Evolutionary conservation across 2,888 invertebrate species (phyloP).

Genomic region (Dastarcus helophoroides): DNA sequence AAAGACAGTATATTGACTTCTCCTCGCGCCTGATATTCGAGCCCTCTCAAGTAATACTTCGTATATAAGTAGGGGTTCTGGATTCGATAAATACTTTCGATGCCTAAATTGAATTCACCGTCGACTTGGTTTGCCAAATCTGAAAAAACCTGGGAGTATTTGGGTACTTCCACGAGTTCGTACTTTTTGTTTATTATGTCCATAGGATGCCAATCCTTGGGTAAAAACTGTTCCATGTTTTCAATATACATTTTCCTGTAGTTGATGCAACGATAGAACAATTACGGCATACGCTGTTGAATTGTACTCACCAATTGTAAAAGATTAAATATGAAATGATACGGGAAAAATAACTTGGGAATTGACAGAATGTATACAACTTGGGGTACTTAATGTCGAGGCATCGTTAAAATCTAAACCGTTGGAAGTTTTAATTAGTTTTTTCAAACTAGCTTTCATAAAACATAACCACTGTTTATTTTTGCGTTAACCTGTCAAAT

Average conservation of each 20-base stretch:
- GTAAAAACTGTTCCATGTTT: not conserved
- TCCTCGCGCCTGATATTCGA: constrained; percentile 21
- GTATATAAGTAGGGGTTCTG: constrained; percentile 24
- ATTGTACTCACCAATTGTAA: too few species aligned
- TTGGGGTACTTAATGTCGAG: too few species aligned
- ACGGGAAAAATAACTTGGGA: too few species aligned
- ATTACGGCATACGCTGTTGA: too few species aligned
- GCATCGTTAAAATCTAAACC: too few species aligned
- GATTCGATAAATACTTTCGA: constrained; percentile 18
- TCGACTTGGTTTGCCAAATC: constrained; percentile 6
- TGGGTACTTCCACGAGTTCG: constrained; percentile 10
- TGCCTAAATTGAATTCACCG: constrained; percentile 9
- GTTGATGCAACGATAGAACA: too few species aligned
- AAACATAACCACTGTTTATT: too few species aligned
- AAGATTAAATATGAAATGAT: too few species aligned
- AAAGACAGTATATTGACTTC: constrained; percentile 12
- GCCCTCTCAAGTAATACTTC: constrained; percentile 20
- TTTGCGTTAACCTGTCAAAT: too few species aligned
- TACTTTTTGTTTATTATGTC: constrained; percentile 12
- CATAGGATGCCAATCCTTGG: constrained; percentile 15
- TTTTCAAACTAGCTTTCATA: too few species aligned
- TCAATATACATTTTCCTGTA: constrained; percentile 1
- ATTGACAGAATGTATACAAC: too few species aligned
- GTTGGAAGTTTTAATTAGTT: too few species aligned
- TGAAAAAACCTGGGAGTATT: constrained; percentile 10